These are phyloP conservation scores for Mustela lutreola DNA, from an alignment of 2,113 vertebrate genomes.

Conservation along the genomic window DNA sequence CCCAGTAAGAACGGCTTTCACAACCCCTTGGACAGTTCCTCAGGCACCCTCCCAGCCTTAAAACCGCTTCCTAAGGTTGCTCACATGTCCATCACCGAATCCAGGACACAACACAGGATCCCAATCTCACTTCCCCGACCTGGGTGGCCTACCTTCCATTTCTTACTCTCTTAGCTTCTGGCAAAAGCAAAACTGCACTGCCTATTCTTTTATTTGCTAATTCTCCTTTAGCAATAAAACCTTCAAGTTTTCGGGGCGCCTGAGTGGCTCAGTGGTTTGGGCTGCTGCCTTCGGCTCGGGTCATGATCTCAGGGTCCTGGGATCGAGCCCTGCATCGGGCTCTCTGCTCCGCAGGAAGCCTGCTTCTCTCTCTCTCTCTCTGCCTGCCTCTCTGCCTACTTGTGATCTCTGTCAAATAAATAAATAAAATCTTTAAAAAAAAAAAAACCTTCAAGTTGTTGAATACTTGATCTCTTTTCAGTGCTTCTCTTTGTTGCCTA, in stretches of 20 bases:
- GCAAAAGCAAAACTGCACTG: slow-evolving; percentile 5
- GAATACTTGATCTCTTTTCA: slow-evolving; percentile 29
- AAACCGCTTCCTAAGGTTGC: background rate
- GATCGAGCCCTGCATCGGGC: too few relatives aligned
- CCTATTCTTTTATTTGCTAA: background rate
- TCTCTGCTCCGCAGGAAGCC: too few relatives aligned
- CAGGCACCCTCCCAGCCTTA: background rate
- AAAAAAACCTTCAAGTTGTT: background rate
- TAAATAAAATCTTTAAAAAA: too few relatives aligned
- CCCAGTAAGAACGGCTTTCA: background rate
- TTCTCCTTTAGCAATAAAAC: background rate
- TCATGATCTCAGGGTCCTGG: too few relatives aligned
- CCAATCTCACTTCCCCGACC: background rate
- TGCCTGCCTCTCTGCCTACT: too few relatives aligned
- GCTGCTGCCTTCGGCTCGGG: too few relatives aligned
- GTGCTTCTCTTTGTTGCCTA: background rate
- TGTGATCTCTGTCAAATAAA: too few relatives aligned
- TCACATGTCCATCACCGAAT: background rate
- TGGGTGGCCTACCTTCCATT: background rate
- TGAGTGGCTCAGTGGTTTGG: too few relatives aligned
- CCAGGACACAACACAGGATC: background rate
- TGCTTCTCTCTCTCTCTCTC: too few relatives aligned
- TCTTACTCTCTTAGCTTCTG: background rate
- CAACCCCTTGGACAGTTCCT: background rate
- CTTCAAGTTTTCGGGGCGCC: background rate